Base-by-base conservation (phyloP, 2,113 vertebrate genomes). In the Apodemus speciosus region DNA sequence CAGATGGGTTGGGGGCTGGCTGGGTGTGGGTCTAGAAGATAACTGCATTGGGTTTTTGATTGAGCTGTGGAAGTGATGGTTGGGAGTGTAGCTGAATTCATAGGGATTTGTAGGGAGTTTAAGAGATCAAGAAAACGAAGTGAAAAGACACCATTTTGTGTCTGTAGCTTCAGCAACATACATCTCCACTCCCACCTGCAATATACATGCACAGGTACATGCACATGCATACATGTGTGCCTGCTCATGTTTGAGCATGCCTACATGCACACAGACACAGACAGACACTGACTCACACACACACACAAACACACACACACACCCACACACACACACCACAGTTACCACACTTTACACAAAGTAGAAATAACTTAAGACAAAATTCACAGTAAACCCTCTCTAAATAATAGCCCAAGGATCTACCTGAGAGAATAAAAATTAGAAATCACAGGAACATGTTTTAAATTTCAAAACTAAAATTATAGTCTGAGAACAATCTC, bases 91-190 rank as follows among this genome's bases (percentile, higher is more conserved):
- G 58, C 14, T 62, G 40, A 85, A 91, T 76, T 81, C 71, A 85
- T 49, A 68, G 71, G 46, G 79, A 73, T 88, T 73, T 93, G 76
- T 96, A 0, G 1, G 40, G 81, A 86, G 75, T 88, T 93, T 73
- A 56, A 95, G 93, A 77, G 76, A 93, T 56, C 64, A 92, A 89
- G 79, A 81, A 81, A 94, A 46, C 5, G 23, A 95, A 95, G 43
- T 15, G 69, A 88, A 89, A 56, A 46, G 46, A 91, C 23, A 46
- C 14, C 43, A 90, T 89, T 56, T 49, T 4, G 35, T 77, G 23
- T 20, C 23, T 85, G 66, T 62, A 60, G 72, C 75, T 68, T 93
- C 6, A 71, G 18, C 32, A 81, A 30, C 56, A 53, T 18, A 2
- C 30, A 58, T 88, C 46, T 4, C 38, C 6, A 73, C 9, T n/a